phyloP scores from a whole-genome alignment of 2,888 invertebrate species.

The Pammene aurita region DNA sequence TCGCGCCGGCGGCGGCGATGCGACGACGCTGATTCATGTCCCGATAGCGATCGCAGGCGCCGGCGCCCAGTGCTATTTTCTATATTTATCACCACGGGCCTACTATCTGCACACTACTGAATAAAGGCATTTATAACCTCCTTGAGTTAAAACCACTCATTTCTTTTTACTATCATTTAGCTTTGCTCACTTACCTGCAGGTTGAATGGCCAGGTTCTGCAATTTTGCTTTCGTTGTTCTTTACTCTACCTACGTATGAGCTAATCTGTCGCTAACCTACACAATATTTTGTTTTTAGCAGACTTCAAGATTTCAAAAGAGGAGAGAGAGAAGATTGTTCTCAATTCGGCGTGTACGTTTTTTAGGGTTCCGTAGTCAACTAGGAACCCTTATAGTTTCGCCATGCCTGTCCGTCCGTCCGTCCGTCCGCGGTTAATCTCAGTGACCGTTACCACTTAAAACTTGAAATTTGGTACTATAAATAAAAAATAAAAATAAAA shows the following conservation, averaged over 20 bases:
- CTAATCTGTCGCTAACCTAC: neutral
- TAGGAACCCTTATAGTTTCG: too few relatives aligned
- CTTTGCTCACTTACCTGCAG: neutral
- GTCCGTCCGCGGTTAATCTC: too few relatives aligned
- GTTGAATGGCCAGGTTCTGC: neutral
- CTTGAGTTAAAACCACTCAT: conserved; percentile 23
- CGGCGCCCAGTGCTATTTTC: conserved; percentile 75
- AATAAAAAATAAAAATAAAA: too few relatives aligned
- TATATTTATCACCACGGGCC: conserved; percentile 73
- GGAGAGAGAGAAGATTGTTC: too few relatives aligned
- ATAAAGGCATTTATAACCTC: conserved; percentile 64
- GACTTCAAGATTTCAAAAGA: too few relatives aligned
- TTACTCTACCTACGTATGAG: neutral
- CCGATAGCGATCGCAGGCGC: conserved; percentile 74
- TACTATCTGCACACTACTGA: conserved; percentile 61
- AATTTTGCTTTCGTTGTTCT: neutral
- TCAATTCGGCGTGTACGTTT: too few relatives aligned
- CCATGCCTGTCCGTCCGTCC: too few relatives aligned
- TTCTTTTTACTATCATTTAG: conserved; percentile 38
- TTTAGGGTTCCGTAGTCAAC: too few relatives aligned
- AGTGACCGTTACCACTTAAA: too few relatives aligned
- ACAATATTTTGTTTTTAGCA: neutral
- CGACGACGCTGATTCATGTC: conserved; percentile 76
- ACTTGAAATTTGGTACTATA: too few relatives aligned
- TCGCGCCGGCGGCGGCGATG: conserved; percentile 49